A percentile compares a stretch with the other conserved stretches of the same genome.
These are phyloP conservation scores for Sminthopsis crassicaudata DNA, from an alignment of 2,113 vertebrate species.

Conservation along the genomic window DNA sequence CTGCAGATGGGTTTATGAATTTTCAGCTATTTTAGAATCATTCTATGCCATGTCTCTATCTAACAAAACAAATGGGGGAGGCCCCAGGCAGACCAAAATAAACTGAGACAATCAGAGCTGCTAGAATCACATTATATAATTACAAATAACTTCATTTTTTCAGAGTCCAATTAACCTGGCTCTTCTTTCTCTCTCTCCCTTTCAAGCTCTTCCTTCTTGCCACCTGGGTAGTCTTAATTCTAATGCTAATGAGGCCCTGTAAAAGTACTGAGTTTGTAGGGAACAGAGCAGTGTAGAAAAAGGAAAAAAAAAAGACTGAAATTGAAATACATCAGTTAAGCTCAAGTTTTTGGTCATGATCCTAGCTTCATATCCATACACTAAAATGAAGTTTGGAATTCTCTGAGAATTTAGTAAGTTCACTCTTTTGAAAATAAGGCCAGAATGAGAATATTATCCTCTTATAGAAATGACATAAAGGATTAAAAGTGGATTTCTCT, in stretches of 20 bases:
- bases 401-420: slow-evolving; percentile 42
- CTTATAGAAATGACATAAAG: neutral
- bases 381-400: slow-evolving; percentile 12
- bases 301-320: slow-evolving; percentile 13
- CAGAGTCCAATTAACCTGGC: neutral
- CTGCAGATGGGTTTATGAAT: neutral
- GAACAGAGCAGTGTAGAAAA: slow-evolving; percentile 8
- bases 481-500: neutral
- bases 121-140: neutral
- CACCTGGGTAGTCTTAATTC: neutral
- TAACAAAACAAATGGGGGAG: neutral
- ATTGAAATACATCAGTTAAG: neutral
- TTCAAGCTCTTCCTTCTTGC: neutral
- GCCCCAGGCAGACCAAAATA: neutral
- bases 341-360: slow-evolving; percentile 34
- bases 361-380: neutral
- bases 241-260: slow-evolving; percentile 6
- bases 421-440: neutral
- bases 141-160: neutral
- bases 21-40: slow-evolving; percentile 17
- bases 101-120: neutral
- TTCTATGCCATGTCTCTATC: neutral
- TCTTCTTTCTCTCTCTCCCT: neutral
- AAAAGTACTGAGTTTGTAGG: neutral
- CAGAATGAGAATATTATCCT: neutral